phyloP scores from a whole-genome alignment of 2,797 vertebrate genomes.

The Steatocranus sp. region DNA sequence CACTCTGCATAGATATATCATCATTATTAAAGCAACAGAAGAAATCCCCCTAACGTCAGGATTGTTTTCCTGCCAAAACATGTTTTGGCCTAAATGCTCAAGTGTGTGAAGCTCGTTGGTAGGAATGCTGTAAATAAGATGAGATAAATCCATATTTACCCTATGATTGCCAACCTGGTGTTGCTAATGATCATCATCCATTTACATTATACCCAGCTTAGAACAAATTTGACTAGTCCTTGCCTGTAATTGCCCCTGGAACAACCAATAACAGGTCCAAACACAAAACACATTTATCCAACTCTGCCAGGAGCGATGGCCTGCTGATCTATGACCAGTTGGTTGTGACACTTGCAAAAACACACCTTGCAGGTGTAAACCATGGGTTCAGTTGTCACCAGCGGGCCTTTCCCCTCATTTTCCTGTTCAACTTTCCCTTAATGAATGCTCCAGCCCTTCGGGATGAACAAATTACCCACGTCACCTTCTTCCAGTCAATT shows the following conservation, averaged over 20 bases:
- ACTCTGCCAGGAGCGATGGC: neutral
- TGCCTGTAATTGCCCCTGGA: constrained; percentile 17
- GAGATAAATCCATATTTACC: constrained; percentile 1
- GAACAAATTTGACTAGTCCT: constrained; percentile 4
- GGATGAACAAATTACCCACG: constrained; percentile 45
- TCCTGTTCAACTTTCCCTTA: constrained; percentile 21
- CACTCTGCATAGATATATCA: neutral
- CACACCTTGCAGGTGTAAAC: neutral
- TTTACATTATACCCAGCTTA: constrained; percentile 41
- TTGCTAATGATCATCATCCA: constrained; percentile 42
- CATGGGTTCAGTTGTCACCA: constrained; percentile 10
- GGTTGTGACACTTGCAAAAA: constrained; percentile 4
- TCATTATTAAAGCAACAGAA: constrained; percentile 8
- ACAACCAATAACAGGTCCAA: constrained; percentile 5
- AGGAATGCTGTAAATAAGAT: neutral
- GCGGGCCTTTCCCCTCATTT: constrained; percentile 18
- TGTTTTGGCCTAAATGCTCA: neutral
- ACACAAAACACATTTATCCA: constrained; percentile 38
- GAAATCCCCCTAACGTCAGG: neutral
- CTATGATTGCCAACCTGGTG: constrained; percentile 5
- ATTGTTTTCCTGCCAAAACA: neutral
- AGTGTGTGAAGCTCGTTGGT: neutral
- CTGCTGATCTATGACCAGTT: constrained; percentile 15
- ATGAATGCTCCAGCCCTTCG: constrained; percentile 35
- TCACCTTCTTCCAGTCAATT: constrained; percentile 32